Evolutionary conservation across 2,888 invertebrate species (phyloP).

Genomic region (Saturnia pavonia): DNA sequence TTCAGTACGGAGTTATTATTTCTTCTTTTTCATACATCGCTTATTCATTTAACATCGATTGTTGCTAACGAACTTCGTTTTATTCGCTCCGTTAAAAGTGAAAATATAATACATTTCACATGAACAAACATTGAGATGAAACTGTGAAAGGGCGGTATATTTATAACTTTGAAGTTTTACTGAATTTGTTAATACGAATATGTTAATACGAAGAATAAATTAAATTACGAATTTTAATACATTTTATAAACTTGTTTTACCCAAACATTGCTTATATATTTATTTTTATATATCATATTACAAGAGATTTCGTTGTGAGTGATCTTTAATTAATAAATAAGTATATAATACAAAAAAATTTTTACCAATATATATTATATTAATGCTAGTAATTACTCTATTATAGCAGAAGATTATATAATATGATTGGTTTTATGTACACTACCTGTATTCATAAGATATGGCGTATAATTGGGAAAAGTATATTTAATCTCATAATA

Average conservation of each 20-base stretch:
- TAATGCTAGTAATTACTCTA: neutral
- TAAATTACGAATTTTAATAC: too few species aligned
- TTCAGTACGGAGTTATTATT: neutral
- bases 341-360: neutral
- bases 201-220: too few species aligned
- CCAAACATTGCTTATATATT: too few species aligned
- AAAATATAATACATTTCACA: slow-evolving; percentile 34
- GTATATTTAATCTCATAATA: neutral
- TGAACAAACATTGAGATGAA: slow-evolving; percentile 54
- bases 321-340: too few species aligned
- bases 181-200: too few species aligned
- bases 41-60: slow-evolving; percentile 15
- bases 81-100: slow-evolving; percentile 2
- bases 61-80: slow-evolving; percentile 17
- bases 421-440: neutral
- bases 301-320: too few species aligned
- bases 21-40: neutral
- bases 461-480: neutral
- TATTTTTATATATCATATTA: too few species aligned
- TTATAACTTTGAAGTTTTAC: neutral
- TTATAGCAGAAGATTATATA: neutral
- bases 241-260: too few species aligned
- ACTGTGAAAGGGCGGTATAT: slow-evolving; percentile 25
- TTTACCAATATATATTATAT: neutral
- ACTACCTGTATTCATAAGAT: neutral